Evolutionary conservation across 1,140 invertebrate species (phyloP).

Genomic region (Drosophila carrolli): DNA sequence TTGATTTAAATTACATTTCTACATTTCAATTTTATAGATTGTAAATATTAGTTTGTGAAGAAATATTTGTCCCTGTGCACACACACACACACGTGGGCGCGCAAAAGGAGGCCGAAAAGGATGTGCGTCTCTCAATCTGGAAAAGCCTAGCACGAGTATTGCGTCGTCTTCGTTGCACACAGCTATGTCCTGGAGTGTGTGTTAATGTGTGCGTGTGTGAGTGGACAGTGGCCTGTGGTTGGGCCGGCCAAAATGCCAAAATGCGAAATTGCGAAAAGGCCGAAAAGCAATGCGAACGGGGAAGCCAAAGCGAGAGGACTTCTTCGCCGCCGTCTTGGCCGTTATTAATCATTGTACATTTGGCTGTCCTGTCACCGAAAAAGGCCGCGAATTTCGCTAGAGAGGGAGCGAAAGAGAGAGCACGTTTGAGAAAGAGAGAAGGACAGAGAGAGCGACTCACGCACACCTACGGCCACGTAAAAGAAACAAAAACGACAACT

Average conservation of each 20-base stretch:
- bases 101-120: slow-evolving; percentile 74
- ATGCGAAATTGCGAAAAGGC: slow-evolving; percentile 32
- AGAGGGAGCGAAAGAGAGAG: slow-evolving; percentile 44
- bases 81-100: slow-evolving; percentile 69
- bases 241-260: slow-evolving; percentile 63
- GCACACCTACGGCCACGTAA: slow-evolving; percentile 37
- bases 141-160: slow-evolving; percentile 68
- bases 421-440: slow-evolving; percentile 14
- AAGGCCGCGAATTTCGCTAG: slow-evolving; percentile 76
- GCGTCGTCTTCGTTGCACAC: slow-evolving; percentile 63
- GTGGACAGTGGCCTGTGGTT: slow-evolving; percentile 62
- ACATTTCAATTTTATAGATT: no score
- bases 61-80: background rate
- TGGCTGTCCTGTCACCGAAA: slow-evolving; percentile 83
- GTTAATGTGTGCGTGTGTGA: slow-evolving; percentile 23
- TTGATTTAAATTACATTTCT: no score
- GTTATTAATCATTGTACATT: slow-evolving; percentile 84
- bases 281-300: slow-evolving; percentile 20
- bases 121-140: slow-evolving; percentile 54
- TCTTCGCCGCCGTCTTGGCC: slow-evolving; percentile 77
- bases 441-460: slow-evolving; percentile 32
- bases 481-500: slow-evolving; percentile 56
- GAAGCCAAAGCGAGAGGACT: slow-evolving; percentile 57
- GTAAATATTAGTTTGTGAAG: no score
- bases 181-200: slow-evolving; percentile 3